phyloP scores from a whole-genome alignment of 2,888 invertebrate genomes.

The Eupithecia vulgata region DNA sequence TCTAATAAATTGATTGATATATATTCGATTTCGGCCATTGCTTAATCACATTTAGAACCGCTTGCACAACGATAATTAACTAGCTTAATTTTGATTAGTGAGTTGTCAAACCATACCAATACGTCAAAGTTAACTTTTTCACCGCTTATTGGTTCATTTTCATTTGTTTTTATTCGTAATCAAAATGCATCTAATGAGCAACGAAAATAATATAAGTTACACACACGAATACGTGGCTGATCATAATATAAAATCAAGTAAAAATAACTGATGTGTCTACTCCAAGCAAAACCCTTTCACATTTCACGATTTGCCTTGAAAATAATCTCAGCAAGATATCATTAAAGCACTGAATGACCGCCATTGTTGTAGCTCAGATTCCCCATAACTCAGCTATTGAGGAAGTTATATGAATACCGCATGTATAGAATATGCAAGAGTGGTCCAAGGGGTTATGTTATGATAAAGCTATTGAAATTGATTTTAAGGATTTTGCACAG shows the following conservation, averaged over 20 bases:
- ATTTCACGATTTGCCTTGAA: constrained; percentile 32
- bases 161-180: no score
- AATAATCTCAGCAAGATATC: constrained; percentile 34
- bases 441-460: constrained; percentile 32
- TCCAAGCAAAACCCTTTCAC: constrained; percentile 9
- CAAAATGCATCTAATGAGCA: no score
- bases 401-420: constrained; percentile 51
- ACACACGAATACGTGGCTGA: not conserved
- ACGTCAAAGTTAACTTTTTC: no score
- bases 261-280: not conserved
- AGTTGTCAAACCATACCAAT: no score
- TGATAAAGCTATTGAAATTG: not conserved
- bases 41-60: no score
- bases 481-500: not conserved
- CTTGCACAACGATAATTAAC: no score
- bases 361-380: constrained; percentile 33
- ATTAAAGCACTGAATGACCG: constrained; percentile 27
- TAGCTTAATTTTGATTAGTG: no score
- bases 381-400: constrained; percentile 46
- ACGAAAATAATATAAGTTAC: no score
- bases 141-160: no score
- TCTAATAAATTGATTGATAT: no score
- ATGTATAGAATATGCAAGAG: constrained; percentile 44
- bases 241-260: not conserved
- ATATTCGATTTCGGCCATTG: no score